Base-by-base conservation (phyloP, 1,140 invertebrate genomes). In the Bombus sibiricus region DNA sequence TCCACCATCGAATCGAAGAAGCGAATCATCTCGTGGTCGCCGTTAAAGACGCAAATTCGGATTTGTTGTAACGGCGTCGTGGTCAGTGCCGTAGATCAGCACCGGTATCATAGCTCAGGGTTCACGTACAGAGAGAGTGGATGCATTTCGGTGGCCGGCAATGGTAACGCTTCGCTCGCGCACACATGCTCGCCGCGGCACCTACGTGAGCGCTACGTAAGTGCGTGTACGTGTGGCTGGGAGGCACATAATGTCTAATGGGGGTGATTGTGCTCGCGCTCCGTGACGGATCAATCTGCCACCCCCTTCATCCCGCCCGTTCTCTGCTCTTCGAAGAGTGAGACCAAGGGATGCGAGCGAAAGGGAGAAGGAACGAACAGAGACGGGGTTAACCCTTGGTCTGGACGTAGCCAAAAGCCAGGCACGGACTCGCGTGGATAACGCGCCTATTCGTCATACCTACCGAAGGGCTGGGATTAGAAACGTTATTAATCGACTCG, bases 271-370 rank as follows among this genome's bases (percentile, higher is more conserved):
- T 94, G 93, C 93, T 94, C 94, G 91, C 90, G 89, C 91, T 93
- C 94, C 94, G 94, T 95, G 93, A 95, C 94, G 93, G 94, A 95
- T 95, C 94, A 95, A 95, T 95, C 94, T 94, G 94, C 94, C 93
- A 93, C 92, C 94, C 94, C 92, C 92, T 92, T 91, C 87, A 82
- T 76, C 89, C 88, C 88, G 69, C 87, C 74, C 82, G 89, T 64
- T 82, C 87, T 84, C 86, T 88, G 89, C 59, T 41, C 71, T 81
- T 62, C 71, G 81, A 77, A 47, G 84, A 86, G 83, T 77, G 85
- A 85, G 83, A 74, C 76, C 77, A 74, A 83, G 68, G 59, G 74
- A 62, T 37, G 47, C 10, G 62, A n/a, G 71, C 25, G 59, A 39
- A 22, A 68, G 22, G 53, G 72, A 72, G 71, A 81, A 71, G 57